phyloP scores from a whole-genome alignment of 2,113 vertebrate species.

The Cryptotis parvus region DNA sequence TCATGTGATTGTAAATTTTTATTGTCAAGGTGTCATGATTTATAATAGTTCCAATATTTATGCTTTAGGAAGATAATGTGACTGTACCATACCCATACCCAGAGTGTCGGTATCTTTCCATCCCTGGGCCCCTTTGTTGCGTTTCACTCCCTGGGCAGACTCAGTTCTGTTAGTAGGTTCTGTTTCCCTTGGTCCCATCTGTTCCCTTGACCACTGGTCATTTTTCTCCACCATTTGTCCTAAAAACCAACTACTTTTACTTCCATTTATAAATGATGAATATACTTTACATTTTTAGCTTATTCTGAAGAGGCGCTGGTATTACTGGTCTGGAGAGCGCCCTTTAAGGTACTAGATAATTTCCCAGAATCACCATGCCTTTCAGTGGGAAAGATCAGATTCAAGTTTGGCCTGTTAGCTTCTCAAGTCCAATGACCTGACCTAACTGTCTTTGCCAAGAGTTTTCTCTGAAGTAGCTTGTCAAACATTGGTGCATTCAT shows the following conservation, averaged over 20 bases:
- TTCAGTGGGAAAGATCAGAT: background rate
- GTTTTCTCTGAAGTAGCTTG: background rate
- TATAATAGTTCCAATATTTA: too few species aligned
- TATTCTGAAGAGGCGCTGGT: background rate
- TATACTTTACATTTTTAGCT: background rate
- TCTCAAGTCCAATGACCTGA: background rate
- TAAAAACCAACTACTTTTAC: background rate
- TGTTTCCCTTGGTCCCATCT: too few species aligned
- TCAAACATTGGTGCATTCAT: too few species aligned
- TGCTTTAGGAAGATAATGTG: too few species aligned
- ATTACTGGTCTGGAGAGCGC: background rate
- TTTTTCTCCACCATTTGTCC: background rate
- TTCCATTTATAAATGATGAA: background rate
- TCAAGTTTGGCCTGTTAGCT: background rate
- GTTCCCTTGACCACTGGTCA: too few species aligned
- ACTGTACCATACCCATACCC: too few species aligned
- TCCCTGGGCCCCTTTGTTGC: too few species aligned
- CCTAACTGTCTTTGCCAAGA: background rate
- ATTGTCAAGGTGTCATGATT: too few species aligned
- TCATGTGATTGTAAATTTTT: too few species aligned
- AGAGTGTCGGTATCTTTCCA: too few species aligned
- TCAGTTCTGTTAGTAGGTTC: too few species aligned
- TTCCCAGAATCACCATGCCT: background rate
- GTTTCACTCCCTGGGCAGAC: too few species aligned
- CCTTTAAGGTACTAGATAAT: background rate